Evolutionary conservation across 92 coral and sea anemone species (phyloP).

Genomic region (Actinernus sp.): DNA sequence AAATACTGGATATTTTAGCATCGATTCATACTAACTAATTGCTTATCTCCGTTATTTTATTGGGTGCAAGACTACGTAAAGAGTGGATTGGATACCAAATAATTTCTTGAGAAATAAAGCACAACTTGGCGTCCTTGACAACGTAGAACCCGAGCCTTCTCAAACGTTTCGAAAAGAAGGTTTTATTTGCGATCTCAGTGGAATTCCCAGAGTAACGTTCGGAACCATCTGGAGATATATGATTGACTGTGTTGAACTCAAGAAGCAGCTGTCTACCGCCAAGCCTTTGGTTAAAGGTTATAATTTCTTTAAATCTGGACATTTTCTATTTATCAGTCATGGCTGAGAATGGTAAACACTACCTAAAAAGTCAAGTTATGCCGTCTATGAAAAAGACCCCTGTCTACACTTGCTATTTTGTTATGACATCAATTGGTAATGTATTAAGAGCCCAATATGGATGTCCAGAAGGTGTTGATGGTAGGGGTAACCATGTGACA

Average conservation of each 20-base stretch:
- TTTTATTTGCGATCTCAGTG: slow-evolving; percentile 23
- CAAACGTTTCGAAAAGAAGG: slow-evolving; percentile 55
- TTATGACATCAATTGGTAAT: not conserved
- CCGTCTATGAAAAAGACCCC: slow-evolving; percentile 46
- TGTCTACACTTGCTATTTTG: not conserved
- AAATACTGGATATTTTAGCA: not conserved
- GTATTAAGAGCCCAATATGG: slow-evolving; percentile 10
- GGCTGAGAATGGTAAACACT: no score
- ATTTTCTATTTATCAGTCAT: no score
- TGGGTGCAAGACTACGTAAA: slow-evolving; percentile 56
- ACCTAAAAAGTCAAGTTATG: slow-evolving; percentile 59
- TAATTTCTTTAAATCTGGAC: no score
- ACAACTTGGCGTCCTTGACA: slow-evolving; percentile 52
- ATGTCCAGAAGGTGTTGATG: slow-evolving; percentile 5
- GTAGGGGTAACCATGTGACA: not conserved
- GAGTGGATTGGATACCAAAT: slow-evolving; percentile 49
- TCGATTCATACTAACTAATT: not conserved
- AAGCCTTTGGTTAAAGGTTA: slow-evolving; percentile 65
- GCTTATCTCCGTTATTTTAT: slow-evolving; percentile 3
- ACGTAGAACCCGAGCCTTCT: slow-evolving; percentile 28
- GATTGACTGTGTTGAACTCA: slow-evolving; percentile 54
- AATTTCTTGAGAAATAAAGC: slow-evolving; percentile 53
- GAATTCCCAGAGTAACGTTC: slow-evolving; percentile 42
- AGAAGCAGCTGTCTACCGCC: slow-evolving; percentile 60
- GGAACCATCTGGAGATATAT: slow-evolving; percentile 56